Conservation (phyloP, 2,113 vertebrate species). For the Tachysurus vachellii region DNA sequence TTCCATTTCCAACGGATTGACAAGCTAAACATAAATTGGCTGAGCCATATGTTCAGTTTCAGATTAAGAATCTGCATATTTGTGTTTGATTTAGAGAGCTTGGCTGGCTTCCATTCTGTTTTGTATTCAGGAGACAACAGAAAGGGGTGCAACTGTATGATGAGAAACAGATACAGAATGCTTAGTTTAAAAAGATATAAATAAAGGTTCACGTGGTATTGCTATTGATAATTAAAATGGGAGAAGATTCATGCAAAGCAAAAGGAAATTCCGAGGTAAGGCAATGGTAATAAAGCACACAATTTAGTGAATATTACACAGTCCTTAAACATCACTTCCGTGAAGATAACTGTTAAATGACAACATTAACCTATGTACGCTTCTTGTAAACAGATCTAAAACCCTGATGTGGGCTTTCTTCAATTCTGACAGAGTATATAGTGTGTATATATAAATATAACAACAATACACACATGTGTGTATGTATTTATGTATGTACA, state of each 20-base stretch:
- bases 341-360: not conserved
- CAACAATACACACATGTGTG: too few species aligned
- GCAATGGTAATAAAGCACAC: not conserved
- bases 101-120: not conserved
- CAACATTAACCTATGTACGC: not conserved
- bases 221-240: not conserved
- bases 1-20: not conserved
- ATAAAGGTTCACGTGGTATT: not conserved
- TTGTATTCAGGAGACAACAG: slow-evolving; percentile 11
- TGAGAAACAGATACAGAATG: not conserved
- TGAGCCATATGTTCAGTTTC: slow-evolving; percentile 12
- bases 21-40: not conserved
- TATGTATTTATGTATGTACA: too few species aligned
- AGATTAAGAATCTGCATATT: not conserved
- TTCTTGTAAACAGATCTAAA: not conserved
- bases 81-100: not conserved
- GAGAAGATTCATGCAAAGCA: not conserved
- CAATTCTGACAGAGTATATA: too few species aligned
- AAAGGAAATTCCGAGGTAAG: not conserved
- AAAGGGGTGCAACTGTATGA: not conserved
- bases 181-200: not conserved
- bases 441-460: not conserved
- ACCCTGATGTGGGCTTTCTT: not conserved
- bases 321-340: not conserved
- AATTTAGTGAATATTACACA: not conserved